Evolutionary conservation across 2,888 invertebrate species (phyloP), one percentile per base, ranked within the genome.

Genomic region (Pheosia tremula): DNA sequence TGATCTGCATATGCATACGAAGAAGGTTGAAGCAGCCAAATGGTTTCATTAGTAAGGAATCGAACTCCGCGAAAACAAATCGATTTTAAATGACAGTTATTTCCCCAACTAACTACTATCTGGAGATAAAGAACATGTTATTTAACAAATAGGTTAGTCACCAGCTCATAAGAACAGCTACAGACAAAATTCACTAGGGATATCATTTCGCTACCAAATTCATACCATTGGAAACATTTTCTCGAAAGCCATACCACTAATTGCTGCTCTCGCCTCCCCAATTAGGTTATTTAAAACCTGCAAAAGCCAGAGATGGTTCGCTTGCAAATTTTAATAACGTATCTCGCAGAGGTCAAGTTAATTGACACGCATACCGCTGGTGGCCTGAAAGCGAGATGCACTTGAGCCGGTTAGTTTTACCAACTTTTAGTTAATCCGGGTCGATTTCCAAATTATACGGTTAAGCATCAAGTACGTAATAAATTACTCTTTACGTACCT

Each of bases 281-380:
- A 77, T 79, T 81, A 73, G 65, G 67, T 71, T 65, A 69, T 72
- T 77, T 80, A 70, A 77, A 74, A 77, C 75, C 72, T 78, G 75
- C 75, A 74, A 63, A 67, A 66, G 62, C 61, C 68, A 58, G 57
- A 54, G 56, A 11, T 56, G 61, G 66, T 62, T 72, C 68, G 69
- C 68, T 79, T 74, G 80, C 77, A 72, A 76, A 80, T 78, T 75
- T 73, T 68, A 68, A 72, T 67, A 66, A 63, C 60, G 67, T 63
- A 63, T 67, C 59, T 53, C 68, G 63, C 57, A 71, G 74, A 80
- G 83, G 83, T 83, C 82, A 81, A 69, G 63, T 69, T 74, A 79
- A 81, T 83, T 83, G 81, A 83, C 82, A 79, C 72, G 78, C 73
- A 75, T 77, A 73, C 78, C 74, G 68, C 71, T 69, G 61, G 52